Percentiles rank a stretch among this genome's conserved stretches.
These are phyloP conservation scores for Craniophora ligustri DNA, from an alignment of 2,888 invertebrate species.

Conservation along the genomic window DNA sequence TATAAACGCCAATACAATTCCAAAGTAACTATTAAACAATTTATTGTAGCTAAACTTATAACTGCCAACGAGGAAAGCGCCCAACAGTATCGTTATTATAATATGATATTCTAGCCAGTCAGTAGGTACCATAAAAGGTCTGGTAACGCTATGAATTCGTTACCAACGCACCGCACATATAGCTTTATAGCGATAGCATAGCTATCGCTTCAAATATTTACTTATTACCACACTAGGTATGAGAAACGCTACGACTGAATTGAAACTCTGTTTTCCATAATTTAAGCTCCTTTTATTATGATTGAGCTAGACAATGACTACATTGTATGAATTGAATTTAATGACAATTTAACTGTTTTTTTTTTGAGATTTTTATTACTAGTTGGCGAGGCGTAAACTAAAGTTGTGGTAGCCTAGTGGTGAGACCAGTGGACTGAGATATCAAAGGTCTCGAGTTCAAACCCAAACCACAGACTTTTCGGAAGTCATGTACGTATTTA, in stretches of 20 bases:
- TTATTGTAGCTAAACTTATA: neutral
- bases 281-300: neutral
- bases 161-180: constrained; percentile 40
- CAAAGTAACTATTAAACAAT: constrained; percentile 1
- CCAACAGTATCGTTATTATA: constrained; percentile 22
- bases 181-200: too few relatives aligned
- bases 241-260: neutral
- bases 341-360: too few relatives aligned
- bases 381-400: too few relatives aligned
- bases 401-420: too few relatives aligned
- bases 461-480: too few relatives aligned
- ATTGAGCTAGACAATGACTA: too few relatives aligned
- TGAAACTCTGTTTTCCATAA: neutral
- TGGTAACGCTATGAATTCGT: constrained; percentile 59
- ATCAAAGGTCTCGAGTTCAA: too few relatives aligned
- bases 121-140: constrained; percentile 41
- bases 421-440: too few relatives aligned
- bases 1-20: neutral
- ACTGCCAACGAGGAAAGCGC: neutral
- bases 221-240: constrained; percentile 8
- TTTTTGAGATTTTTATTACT: too few relatives aligned
- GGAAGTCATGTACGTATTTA: too few relatives aligned
- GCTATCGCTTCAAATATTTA: constrained; percentile 41
- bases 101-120: constrained; percentile 51
- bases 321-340: too few relatives aligned